Percentiles rank a stretch among this genome's conserved stretches.
Conservation (phyloP, 2,113 vertebrate genomes). For the Brienomyrus brachyistius region DNA sequence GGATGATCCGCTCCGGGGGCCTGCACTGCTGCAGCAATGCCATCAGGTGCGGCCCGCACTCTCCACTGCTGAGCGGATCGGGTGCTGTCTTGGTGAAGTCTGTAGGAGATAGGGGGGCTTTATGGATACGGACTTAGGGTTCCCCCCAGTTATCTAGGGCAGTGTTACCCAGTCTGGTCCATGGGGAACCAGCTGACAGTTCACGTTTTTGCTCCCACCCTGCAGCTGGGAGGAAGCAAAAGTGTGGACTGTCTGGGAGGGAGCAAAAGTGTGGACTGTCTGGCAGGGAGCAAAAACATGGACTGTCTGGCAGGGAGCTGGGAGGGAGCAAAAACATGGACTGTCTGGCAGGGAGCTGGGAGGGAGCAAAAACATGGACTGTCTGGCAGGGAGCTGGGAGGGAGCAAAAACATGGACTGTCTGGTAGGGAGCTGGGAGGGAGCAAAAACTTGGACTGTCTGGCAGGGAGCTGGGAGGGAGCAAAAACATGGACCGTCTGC, state of each 20-base stretch:
- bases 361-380: background rate
- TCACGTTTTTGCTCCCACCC: background rate
- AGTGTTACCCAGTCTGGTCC: background rate
- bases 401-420: background rate
- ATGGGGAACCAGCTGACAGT: background rate
- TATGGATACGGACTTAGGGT: background rate
- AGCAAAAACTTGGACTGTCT: background rate
- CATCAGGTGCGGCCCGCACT: slow-evolving; percentile 70
- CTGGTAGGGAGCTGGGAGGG: background rate
- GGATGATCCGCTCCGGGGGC: slow-evolving; percentile 97
- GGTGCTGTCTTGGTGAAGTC: background rate
- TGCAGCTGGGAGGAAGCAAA: background rate
- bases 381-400: background rate
- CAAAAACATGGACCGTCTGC: background rate
- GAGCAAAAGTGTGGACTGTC: background rate
- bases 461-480: background rate
- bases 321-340: background rate
- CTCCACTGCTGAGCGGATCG: no score
- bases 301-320: background rate
- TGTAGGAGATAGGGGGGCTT: background rate
- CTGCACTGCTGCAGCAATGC: slow-evolving; percentile 97
- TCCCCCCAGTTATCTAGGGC: background rate
- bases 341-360: background rate
- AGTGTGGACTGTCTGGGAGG: background rate
- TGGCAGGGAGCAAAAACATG: background rate